These are phyloP conservation scores for Podocnemis expansa DNA, from an alignment of 2,113 vertebrate genomes.

Conservation along the genomic window DNA sequence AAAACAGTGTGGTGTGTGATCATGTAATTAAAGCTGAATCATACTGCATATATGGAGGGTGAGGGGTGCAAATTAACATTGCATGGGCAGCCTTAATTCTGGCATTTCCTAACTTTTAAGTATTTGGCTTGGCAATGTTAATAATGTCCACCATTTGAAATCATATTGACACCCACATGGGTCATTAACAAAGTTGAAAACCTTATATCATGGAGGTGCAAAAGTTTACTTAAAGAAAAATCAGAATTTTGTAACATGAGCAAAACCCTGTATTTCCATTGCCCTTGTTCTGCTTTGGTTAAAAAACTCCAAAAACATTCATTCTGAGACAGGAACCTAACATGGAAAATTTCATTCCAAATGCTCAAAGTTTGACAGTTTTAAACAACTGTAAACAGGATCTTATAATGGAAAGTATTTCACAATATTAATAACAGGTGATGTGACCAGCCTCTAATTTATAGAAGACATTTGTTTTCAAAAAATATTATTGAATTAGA, in stretches of 20 bases:
- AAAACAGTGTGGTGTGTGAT: neutral
- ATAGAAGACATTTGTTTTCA: neutral
- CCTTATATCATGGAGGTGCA: neutral
- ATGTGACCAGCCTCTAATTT: neutral
- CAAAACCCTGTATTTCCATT: neutral
- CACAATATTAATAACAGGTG: neutral
- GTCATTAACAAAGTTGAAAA: neutral
- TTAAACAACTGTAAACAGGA: neutral
- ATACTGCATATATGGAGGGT: neutral
- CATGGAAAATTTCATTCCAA: neutral
- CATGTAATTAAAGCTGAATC: neutral
- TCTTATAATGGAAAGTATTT: neutral
- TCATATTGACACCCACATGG: neutral
- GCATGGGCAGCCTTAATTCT: neutral
- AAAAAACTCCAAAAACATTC: neutral
- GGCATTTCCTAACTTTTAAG: neutral
- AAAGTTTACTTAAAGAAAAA: neutral
- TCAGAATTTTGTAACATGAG: neutral
- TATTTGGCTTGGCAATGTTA: neutral
- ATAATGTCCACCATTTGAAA: neutral
- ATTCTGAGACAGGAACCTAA: neutral
- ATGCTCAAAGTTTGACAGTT: neutral
- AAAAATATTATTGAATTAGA: neutral
- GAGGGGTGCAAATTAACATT: neutral
- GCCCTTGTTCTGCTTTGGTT: neutral